phyloP scores from a whole-genome alignment of 2,113 vertebrate genomes.

The Heliornis fulica region DNA sequence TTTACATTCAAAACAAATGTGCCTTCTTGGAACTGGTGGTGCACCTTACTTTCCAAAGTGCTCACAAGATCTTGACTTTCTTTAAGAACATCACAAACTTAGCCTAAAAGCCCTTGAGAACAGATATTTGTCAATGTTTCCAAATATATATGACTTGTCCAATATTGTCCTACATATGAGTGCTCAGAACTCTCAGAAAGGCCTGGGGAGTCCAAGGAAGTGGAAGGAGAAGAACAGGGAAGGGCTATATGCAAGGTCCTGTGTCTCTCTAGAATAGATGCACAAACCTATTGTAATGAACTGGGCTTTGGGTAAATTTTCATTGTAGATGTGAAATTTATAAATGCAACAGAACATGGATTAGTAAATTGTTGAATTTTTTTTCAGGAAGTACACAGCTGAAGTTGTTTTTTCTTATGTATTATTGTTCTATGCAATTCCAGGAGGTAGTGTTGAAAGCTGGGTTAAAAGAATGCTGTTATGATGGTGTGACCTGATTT shows the following conservation, averaged over 20 bases:
- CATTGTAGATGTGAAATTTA: background rate
- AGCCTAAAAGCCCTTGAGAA: background rate
- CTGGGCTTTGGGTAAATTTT: background rate
- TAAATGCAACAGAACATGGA: background rate
- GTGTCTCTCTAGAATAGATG: background rate
- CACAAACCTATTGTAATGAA: background rate
- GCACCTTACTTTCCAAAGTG: background rate
- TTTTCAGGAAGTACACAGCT: background rate
- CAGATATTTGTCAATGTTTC: background rate
- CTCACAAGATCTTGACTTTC: background rate
- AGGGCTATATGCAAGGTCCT: background rate
- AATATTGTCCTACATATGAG: background rate
- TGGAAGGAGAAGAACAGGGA: background rate
- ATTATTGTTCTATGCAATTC: background rate
- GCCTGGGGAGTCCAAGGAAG: background rate
- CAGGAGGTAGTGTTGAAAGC: background rate
- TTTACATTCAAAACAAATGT: background rate
- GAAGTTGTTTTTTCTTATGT: background rate
- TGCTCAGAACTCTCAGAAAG: background rate
- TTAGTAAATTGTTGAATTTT: background rate
- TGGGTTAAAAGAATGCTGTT: background rate
- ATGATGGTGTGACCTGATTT: background rate
- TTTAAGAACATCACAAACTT: background rate
- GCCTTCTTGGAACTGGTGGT: background rate
- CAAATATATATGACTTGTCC: background rate